Evolutionary conservation across 2,797 vertebrate species (phyloP), one percentile per base, ranked within the genome.

Genomic region (Myoxocephalus aenaeus): DNA sequence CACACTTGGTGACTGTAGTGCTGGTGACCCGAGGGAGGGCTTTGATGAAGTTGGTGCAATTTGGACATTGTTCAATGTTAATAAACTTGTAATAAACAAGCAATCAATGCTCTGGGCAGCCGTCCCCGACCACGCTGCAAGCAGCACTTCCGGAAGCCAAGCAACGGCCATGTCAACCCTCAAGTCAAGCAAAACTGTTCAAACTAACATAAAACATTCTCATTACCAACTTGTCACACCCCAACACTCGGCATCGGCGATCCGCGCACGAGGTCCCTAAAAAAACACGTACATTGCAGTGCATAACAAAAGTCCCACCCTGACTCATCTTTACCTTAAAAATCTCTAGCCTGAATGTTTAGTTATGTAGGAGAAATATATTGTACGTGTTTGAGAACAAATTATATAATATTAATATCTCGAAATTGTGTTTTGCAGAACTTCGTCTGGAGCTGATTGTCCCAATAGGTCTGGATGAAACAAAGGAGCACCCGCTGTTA

Each of bases 391-490:
- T 38, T 44, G 15, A 38, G 0, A 13, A 8, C 0, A 65, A 42
- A 80, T 57, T 1, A 48, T 9, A 51, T 10, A 1, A 20, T 64
- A 27, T 58, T 56, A 29, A 70, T 50, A 51, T 61, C 3, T 8
- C 44, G 18, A 73, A 18, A 2, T 57, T 56, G 20, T 82, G 22
- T 78, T 84, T 76, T 90, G 50, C 88, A 96, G 95, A 61, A 8
- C 82, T 95, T 66, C 87, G 66, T 25, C 83, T 95, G 83, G 92
- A 95, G 82, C 73, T 96, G 68, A 87, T 86, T 38, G 70, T 94
- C 59, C 95, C 95, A 3, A 18, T 70, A 27, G 81, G 84, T 84
- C 82, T 96, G 77, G 93, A 95, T 80, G 92, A 94, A 86, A 75
- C 77, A 0, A 75, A 63, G 66, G 76, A 83, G 80, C 76, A 95